Evolutionary conservation across 2,888 invertebrate genomes (phyloP), one percentile per base, ranked within the genome.

Genomic region (Andrena marginata): DNA sequence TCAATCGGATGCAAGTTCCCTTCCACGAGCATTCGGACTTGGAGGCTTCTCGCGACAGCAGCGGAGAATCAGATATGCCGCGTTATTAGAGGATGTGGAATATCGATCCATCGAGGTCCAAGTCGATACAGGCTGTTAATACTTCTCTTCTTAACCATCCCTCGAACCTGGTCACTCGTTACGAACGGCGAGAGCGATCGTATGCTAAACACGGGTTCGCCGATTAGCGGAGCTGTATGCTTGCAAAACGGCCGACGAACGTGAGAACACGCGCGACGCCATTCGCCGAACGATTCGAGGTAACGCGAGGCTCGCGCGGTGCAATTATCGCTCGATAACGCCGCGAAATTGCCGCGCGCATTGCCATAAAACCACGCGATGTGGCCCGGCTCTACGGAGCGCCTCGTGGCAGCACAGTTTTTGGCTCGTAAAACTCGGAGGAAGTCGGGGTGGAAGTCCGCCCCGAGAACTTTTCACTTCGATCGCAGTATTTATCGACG

Each of bases 401-500:
- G 78, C 75, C 65, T 79, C 60, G 74, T n/a, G 56, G 54, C 60
- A 59, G 13, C 56, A 86, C 69, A 79, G 71, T 79, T 80, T 80
- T 80, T 67, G 80, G 63, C 67, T 49, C 72, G 64, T 80, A 81
- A 74, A 74, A 54, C 68, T 64, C 26, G 0, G 31, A 7, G 48
- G 48, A 29, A 31, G 26, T 20, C 62, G 31, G 49, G 35, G 65
- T 60, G 74, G 63, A 74, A 72, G 77, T 71, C 76, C 42, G 77
- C 79, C 60, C 70, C 79, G 77, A 74, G 72, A 87, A 87, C 85
- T 87, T 87, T 87, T 85, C 85, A 78, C 82, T 83, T 77, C 85
- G 85, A 87, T 85, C 82, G 76, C 82, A 80, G 85, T 83, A 85
- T 88, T 88, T 88, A 88, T 88, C 87, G 89, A 23, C 70, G 60